Conservation (phyloP, 2,888 invertebrate species). For the Clepsis dumicolana region DNA sequence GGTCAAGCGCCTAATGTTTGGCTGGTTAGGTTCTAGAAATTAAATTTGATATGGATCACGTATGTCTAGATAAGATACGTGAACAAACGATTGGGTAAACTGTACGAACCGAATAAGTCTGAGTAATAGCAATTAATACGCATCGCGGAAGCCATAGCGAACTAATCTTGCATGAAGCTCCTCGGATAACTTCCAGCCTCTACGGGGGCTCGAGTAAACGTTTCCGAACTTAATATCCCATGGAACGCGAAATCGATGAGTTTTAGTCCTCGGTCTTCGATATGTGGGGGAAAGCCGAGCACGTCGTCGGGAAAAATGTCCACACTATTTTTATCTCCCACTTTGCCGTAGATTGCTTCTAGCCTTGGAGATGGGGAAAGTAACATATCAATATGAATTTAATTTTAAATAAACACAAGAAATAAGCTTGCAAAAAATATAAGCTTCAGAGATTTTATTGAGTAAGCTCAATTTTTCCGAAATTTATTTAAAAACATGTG, state of each 20-base stretch:
- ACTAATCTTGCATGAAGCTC: conserved; percentile 68
- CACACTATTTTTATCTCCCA: conserved; percentile 64
- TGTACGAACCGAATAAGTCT: conserved; percentile 23
- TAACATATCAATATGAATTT: conserved; percentile 9
- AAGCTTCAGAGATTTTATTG: too few relatives aligned
- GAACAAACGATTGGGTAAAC: conserved; percentile 27
- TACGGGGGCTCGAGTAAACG: conserved; percentile 61
- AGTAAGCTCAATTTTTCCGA: too few relatives aligned
- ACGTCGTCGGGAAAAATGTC: conserved; percentile 65
- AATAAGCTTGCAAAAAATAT: too few relatives aligned
- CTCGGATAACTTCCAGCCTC: conserved; percentile 48
- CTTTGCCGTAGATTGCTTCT: conserved; percentile 22
- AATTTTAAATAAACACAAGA: neutral
- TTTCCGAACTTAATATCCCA: conserved; percentile 71
- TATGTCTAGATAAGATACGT: neutral
- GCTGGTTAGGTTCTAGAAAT: neutral
- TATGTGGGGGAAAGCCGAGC: conserved; percentile 50
- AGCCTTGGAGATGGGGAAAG: conserved; percentile 11
- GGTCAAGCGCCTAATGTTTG: neutral
- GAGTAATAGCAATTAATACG: conserved; percentile 31
- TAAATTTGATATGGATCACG: neutral
- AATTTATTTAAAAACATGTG: neutral
- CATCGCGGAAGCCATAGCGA: conserved; percentile 46
- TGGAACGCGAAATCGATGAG: conserved; percentile 75
- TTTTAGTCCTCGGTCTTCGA: conserved; percentile 54